These are phyloP conservation scores for Prosapia bicincta DNA, from an alignment of 2,888 invertebrate genomes.

Conservation along the genomic window DNA sequence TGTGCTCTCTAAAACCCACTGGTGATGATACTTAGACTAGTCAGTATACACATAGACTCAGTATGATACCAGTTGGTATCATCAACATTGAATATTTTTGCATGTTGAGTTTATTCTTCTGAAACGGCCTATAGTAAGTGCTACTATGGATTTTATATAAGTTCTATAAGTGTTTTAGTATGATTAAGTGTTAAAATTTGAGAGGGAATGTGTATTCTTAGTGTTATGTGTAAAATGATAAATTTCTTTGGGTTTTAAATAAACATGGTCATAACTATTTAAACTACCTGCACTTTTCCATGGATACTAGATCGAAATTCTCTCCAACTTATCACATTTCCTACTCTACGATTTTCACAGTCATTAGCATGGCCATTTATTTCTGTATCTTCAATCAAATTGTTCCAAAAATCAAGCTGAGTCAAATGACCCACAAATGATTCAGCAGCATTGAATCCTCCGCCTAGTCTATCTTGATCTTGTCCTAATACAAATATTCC, in stretches of 20 bases:
- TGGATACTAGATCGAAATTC: conserved; percentile 53
- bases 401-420: conserved; percentile 59
- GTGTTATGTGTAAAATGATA: too few species aligned
- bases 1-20: too few species aligned
- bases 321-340: conserved; percentile 59
- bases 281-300: conserved; percentile 53
- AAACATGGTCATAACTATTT: too few species aligned
- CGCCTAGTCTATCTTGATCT: conserved; percentile 62
- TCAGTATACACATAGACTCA: too few species aligned
- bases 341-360: conserved; percentile 51
- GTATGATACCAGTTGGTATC: too few species aligned
- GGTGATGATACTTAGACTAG: too few species aligned
- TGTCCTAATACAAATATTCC: conserved; percentile 64
- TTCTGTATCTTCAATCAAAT: conserved; percentile 47
- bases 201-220: too few species aligned
- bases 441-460: conserved; percentile 62
- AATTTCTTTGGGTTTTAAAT: not conserved
- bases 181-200: too few species aligned
- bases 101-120: too few species aligned
- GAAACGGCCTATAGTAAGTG: too few species aligned
- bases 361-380: conserved; percentile 48
- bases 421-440: conserved; percentile 63
- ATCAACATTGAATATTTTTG: too few species aligned
- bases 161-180: too few species aligned
- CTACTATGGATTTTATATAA: conserved; percentile 3